Percentiles rank a stretch among this genome's conserved stretches.
phyloP scores from a whole-genome alignment of 2,888 invertebrate genomes.

The Hermaeophaga mercurialis region DNA sequence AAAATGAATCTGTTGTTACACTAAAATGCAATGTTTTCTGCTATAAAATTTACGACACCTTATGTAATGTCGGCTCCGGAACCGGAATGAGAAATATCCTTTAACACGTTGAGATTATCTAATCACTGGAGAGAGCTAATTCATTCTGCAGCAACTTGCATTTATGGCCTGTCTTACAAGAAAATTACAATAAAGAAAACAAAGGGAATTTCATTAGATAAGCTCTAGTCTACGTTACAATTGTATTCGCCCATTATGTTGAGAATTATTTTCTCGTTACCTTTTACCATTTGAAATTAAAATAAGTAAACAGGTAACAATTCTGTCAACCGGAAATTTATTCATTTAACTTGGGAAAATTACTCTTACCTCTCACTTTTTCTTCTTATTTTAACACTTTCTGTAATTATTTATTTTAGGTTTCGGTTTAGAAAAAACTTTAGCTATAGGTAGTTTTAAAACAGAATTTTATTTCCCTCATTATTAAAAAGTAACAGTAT shows the following conservation, averaged over 20 bases:
- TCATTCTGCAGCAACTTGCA: conserved; percentile 23
- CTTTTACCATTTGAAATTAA: conserved; percentile 4
- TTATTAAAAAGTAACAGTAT: too few species aligned
- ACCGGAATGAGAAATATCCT: conserved; percentile 23
- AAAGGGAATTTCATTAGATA: conserved; percentile 24
- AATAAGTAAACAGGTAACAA: conserved; percentile 1
- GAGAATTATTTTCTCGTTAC: conserved; percentile 9
- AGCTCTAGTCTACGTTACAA: conserved; percentile 7
- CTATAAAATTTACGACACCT: too few species aligned
- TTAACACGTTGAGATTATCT: conserved; percentile 22
- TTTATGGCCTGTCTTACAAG: conserved; percentile 19
- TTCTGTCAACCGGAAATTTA: conserved; percentile 8
- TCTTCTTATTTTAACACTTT: too few species aligned
- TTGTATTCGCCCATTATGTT: conserved; percentile 1
- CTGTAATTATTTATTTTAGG: too few species aligned
- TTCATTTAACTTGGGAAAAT: too few species aligned
- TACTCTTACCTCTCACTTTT: too few species aligned
- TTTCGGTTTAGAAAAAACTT: too few species aligned
- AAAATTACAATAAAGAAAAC: conserved; percentile 22
- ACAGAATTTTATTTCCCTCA: too few species aligned
- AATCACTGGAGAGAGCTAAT: conserved; percentile 22
- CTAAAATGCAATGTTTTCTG: too few species aligned
- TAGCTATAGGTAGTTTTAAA: too few species aligned
- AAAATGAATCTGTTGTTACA: too few species aligned
- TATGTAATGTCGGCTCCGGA: too few species aligned